These are phyloP conservation scores for Junonia oenone DNA, from an alignment of 2,888 invertebrate species.

Conservation along the genomic window DNA sequence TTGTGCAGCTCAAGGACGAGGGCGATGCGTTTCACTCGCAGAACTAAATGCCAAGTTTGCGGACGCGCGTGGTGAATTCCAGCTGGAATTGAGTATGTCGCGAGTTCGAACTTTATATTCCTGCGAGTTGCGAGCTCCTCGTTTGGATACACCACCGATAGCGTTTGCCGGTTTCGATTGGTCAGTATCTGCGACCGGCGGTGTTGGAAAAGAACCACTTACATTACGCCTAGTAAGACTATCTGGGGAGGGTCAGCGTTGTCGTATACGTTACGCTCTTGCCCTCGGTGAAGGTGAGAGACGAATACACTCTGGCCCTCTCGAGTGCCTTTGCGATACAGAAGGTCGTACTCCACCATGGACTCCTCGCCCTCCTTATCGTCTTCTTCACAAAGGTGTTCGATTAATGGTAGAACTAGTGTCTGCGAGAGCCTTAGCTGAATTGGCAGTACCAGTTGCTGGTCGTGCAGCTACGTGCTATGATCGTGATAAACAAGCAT, in stretches of 20 bases:
- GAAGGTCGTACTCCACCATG: slow-evolving; percentile 86
- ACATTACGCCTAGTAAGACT: slow-evolving; percentile 83
- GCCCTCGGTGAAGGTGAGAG: slow-evolving; percentile 84
- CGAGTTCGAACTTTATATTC: slow-evolving; percentile 87
- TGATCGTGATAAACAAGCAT: slow-evolving; percentile 89
- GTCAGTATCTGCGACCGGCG: slow-evolving; percentile 84
- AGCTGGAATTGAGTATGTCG: slow-evolving; percentile 87
- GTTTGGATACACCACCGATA: slow-evolving; percentile 79
- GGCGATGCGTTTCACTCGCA: slow-evolving; percentile 85
- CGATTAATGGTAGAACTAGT: slow-evolving; percentile 86
- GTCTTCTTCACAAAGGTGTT: slow-evolving; percentile 82
- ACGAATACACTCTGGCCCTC: slow-evolving; percentile 83
- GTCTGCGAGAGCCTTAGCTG: slow-evolving; percentile 82
- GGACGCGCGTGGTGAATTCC: slow-evolving; percentile 89
- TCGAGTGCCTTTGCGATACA: slow-evolving; percentile 85
- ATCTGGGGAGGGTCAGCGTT: slow-evolving; percentile 90
- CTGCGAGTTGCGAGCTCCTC: slow-evolving; percentile 83
- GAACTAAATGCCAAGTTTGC: slow-evolving; percentile 86
- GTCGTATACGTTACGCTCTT: slow-evolving; percentile 85
- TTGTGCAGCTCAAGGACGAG: slow-evolving; percentile 85
- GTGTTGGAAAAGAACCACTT: slow-evolving; percentile 77
- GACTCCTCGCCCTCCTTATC: slow-evolving; percentile 82
- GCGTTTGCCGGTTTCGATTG: slow-evolving; percentile 91
- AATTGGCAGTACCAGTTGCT: slow-evolving; percentile 75
- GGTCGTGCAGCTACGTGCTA: slow-evolving; percentile 83